phyloP scores from a whole-genome alignment of 1,140 invertebrate species.

The Zophobas atratus region DNA sequence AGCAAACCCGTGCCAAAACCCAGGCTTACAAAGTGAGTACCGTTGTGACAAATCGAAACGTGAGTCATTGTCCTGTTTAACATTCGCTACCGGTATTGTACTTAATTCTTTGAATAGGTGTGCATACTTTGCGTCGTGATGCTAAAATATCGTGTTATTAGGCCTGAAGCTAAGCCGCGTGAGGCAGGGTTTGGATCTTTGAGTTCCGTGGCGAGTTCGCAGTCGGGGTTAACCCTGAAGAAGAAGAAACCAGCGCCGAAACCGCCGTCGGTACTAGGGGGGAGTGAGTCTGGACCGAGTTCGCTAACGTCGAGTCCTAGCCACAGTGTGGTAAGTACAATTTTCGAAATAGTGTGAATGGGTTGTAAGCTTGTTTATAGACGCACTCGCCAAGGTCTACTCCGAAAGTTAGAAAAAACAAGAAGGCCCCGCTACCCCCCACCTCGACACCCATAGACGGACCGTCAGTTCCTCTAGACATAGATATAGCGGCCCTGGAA shows the following conservation, averaged over 20 bases:
- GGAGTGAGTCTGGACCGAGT: slow-evolving; percentile 54
- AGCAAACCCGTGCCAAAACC: slow-evolving; percentile 75
- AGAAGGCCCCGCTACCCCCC: slow-evolving; percentile 74
- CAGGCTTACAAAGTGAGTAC: slow-evolving; percentile 57
- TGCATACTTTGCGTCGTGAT: slow-evolving; percentile 50
- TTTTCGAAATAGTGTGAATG: neutral
- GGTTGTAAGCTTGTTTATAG: slow-evolving; percentile 62
- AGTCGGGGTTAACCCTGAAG: slow-evolving; percentile 67
- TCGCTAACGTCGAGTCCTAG: slow-evolving; percentile 65
- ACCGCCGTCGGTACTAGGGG: slow-evolving; percentile 71
- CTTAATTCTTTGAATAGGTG: slow-evolving; percentile 6
- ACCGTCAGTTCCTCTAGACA: slow-evolving; percentile 2
- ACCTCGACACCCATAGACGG: slow-evolving; percentile 59
- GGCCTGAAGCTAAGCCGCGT: slow-evolving; percentile 31
- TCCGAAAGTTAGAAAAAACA: slow-evolving; percentile 68
- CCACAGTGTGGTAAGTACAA: slow-evolving; percentile 66
- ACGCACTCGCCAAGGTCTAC: slow-evolving; percentile 64
- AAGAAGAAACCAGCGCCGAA: slow-evolving; percentile 81
- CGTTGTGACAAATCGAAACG: neutral
- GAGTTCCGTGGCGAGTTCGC: slow-evolving; percentile 66
- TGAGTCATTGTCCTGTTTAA: slow-evolving; percentile 53
- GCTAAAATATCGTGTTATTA: slow-evolving; percentile 64
- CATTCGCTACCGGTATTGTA: slow-evolving; percentile 27
- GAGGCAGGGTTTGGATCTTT: slow-evolving; percentile 56
- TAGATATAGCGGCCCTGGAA: neutral